Conservation (phyloP, 1,140 invertebrate genomes). For the Protaetia brevitarsis region DNA sequence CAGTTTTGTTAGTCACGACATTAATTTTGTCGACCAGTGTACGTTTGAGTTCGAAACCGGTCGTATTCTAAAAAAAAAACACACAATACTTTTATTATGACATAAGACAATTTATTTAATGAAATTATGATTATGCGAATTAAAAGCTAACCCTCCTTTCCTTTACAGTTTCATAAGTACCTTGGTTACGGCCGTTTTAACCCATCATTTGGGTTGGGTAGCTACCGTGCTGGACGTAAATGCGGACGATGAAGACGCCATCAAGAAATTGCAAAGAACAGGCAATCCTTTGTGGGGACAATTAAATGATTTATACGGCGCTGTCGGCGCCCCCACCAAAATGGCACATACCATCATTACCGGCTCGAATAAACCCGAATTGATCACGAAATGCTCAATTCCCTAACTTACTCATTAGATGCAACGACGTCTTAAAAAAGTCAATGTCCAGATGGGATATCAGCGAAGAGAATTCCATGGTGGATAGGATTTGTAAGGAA, state of each 20-base stretch:
- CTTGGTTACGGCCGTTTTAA: slow-evolving; percentile 80
- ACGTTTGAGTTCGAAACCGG: too few relatives aligned
- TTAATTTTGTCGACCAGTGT: too few relatives aligned
- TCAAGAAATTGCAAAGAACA: slow-evolving; percentile 51
- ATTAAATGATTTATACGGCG: slow-evolving; percentile 78
- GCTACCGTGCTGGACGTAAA: slow-evolving; percentile 60
- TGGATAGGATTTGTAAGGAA: slow-evolving; percentile 35
- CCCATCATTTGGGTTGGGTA: slow-evolving; percentile 88
- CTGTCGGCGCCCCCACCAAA: slow-evolving; percentile 71
- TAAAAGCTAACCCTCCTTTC: slow-evolving; percentile 3
- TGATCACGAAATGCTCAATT: slow-evolving; percentile 64
- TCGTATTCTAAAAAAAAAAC: too few relatives aligned
- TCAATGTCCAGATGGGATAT: slow-evolving; percentile 31
- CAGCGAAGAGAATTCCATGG: slow-evolving; percentile 37
- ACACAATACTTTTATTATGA: too few relatives aligned
- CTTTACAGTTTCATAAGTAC: slow-evolving; percentile 83
- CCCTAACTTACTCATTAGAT: slow-evolving; percentile 80
- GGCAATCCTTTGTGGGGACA: slow-evolving; percentile 86
- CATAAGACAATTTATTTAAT: too few relatives aligned
- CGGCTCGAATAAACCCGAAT: slow-evolving; percentile 63
- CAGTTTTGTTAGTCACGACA: too few relatives aligned
- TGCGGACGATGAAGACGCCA: slow-evolving; percentile 28
- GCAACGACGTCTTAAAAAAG: slow-evolving; percentile 61
- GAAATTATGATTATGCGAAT: background rate
- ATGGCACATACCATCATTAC: slow-evolving; percentile 75